These are phyloP conservation scores for Varanus komodoensis DNA, from an alignment of 2,113 vertebrate species.

Conservation along the genomic window DNA sequence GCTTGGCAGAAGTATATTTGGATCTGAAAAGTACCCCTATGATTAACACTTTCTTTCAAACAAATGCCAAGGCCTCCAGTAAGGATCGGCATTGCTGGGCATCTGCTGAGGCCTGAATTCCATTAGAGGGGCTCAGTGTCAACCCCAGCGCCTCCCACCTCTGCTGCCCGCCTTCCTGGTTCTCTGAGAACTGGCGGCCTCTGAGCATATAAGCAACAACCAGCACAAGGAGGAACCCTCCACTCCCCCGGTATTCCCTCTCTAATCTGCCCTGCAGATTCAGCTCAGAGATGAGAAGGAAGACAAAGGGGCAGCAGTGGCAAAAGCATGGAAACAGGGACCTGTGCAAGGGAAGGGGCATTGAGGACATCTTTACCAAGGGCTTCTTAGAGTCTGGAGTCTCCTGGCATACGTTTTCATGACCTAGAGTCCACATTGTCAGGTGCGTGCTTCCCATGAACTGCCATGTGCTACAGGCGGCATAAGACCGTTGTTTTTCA, in stretches of 20 bases:
- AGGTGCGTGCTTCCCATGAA: not conserved
- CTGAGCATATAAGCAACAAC: not conserved
- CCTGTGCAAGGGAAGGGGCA: too few relatives aligned
- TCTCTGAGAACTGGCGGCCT: not conserved
- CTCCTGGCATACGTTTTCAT: not conserved
- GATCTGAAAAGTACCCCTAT: not conserved
- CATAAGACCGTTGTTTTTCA: too few relatives aligned
- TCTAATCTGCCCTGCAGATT: not conserved
- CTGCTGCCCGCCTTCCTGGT: not conserved
- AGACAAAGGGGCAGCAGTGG: not conserved
- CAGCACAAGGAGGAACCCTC: too few relatives aligned
- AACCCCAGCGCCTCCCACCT: not conserved
- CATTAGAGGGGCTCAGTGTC: not conserved
- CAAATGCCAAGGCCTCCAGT: not conserved
- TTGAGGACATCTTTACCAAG: not conserved
- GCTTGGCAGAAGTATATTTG: not conserved
- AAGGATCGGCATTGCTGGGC: not conserved
- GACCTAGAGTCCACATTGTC: not conserved
- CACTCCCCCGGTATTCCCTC: too few relatives aligned
- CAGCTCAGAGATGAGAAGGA: not conserved
- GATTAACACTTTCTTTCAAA: slow-evolving; percentile 6
- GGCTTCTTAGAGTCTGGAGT: not conserved
- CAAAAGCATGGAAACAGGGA: too few relatives aligned
- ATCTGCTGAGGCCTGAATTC: not conserved
- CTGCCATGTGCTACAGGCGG: not conserved